Evolutionary conservation across 30 jellyfish, hydroid and myxozoan species (phyloP).

Genomic region (Haliclystus octoradiatus): DNA sequence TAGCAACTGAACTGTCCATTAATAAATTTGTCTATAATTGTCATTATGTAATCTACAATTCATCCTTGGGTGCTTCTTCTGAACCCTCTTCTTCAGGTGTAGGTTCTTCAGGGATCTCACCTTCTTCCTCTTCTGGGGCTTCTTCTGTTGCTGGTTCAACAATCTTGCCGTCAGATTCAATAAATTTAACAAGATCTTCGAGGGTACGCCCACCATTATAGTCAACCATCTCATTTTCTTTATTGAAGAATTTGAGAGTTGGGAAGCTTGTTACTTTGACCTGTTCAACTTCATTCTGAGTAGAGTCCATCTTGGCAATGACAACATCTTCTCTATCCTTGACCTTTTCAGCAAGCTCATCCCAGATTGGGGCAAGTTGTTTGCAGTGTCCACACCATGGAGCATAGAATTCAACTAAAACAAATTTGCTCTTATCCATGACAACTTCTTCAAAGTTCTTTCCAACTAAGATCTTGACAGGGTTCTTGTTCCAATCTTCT

Average conservation of each 20-base stretch:
- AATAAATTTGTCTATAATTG: not conserved
- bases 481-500: constrained; percentile 92
- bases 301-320: constrained; percentile 98
- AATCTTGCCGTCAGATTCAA: constrained; percentile 94
- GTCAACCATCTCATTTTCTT: constrained; percentile 77
- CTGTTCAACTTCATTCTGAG: constrained; percentile 93
- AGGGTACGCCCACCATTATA: constrained; percentile 98
- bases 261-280: constrained; percentile 97
- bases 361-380: constrained; percentile 98
- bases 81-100: constrained; percentile 42
- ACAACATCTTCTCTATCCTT: constrained; percentile 69
- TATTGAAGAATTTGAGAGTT: constrained; percentile 83
- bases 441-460: constrained; percentile 93
- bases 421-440: constrained; percentile 44
- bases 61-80: constrained; percentile 56
- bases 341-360: constrained; percentile 86
- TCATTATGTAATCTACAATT: constrained; percentile 1
- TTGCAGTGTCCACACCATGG: constrained; percentile 99
- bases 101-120: constrained; percentile 45
- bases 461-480: constrained; percentile 95
- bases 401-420: constrained; percentile 94
- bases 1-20: not conserved
- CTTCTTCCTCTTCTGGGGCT: constrained; percentile 55
- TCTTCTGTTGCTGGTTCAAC: constrained; percentile 27
- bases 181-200: constrained; percentile 74